Conservation (phyloP, 2,113 vertebrate genomes). For the Dipodomys merriami region DNA sequence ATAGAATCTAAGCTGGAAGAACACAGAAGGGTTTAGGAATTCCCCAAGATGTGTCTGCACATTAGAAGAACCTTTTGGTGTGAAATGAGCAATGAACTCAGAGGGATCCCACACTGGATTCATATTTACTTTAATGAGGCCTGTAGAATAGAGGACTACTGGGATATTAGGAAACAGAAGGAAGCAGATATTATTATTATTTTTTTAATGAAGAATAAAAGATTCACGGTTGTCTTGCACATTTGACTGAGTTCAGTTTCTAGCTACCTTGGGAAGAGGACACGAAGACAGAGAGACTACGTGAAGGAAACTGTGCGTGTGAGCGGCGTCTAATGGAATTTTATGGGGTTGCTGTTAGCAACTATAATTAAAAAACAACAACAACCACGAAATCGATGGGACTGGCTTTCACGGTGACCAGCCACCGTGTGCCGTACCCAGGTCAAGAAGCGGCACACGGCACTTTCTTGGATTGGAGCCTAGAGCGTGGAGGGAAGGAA, state of each 20-base stretch:
- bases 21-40: constrained; percentile 33
- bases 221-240: neutral
- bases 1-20: constrained; percentile 29
- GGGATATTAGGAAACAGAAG: constrained; percentile 28
- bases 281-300: neutral
- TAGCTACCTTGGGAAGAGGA: neutral
- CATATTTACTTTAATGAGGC: constrained; percentile 60
- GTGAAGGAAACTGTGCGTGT: constrained; percentile 19
- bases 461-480: neutral
- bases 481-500: neutral
- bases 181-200: constrained; percentile 54
- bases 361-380: neutral
- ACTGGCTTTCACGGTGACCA: constrained; percentile 19
- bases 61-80: neutral
- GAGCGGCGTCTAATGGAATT: constrained; percentile 10
- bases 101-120: constrained; percentile 65
- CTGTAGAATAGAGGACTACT: neutral
- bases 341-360: neutral
- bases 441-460: neutral
- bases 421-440: neutral
- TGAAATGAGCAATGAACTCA: constrained; percentile 7
- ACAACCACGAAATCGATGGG: neutral
- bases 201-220: constrained; percentile 43
- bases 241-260: neutral
- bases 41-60: constrained; percentile 59